Conservation (phyloP, 2,113 vertebrate genomes). For the Eira barbara region DNA sequence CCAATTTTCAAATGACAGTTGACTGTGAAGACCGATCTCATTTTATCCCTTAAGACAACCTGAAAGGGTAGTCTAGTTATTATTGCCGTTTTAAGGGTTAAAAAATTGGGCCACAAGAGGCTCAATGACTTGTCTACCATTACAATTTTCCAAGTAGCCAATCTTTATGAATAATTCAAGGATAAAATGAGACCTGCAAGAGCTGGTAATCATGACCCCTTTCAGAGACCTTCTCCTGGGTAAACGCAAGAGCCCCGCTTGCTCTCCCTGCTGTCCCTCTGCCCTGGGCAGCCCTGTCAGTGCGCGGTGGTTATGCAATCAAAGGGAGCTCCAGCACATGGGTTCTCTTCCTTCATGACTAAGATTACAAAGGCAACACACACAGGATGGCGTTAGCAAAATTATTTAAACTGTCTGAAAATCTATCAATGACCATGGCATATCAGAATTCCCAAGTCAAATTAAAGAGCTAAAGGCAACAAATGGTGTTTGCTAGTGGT, state of each 20-base stretch:
- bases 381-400: not conserved
- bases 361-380: not conserved
- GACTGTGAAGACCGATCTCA: not conserved
- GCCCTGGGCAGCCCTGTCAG: not conserved
- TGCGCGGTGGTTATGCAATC: too few relatives aligned
- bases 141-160: not conserved
- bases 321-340: not conserved
- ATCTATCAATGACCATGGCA: not conserved
- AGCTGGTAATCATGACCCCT: not conserved
- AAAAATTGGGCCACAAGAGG: not conserved
- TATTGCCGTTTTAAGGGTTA: not conserved
- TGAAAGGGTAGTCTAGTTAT: not conserved
- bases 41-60: not conserved
- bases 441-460: not conserved
- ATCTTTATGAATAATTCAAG: not conserved
- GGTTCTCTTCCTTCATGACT: not conserved
- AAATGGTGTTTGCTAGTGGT: not conserved
- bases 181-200: not conserved
- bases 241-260: not conserved
- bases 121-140: not conserved
- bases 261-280: not conserved
- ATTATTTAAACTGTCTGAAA: not conserved
- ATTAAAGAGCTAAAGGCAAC: not conserved
- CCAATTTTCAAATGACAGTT: not conserved
- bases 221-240: not conserved